These are phyloP conservation scores for Argyra leucocephala DNA, from an alignment of 2,888 invertebrate genomes.

Conservation along the genomic window DNA sequence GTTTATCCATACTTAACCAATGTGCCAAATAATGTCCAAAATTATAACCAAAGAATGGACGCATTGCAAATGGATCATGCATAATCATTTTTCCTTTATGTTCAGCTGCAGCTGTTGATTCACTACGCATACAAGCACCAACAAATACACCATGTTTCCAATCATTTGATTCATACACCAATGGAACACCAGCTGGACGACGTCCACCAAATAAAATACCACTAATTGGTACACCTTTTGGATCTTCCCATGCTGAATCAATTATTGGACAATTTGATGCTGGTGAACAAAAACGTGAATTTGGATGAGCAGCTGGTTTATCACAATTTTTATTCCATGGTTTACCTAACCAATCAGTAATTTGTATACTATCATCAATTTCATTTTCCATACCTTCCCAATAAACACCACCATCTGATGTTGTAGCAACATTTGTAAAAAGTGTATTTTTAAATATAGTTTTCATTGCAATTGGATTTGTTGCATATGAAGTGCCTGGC, in stretches of 20 bases:
- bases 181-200: conserved; percentile 85
- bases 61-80: conserved; percentile 99
- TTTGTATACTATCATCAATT: conserved; percentile 48
- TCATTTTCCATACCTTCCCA: conserved; percentile 96
- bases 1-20: conserved; percentile 81
- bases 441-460: conserved; percentile 85
- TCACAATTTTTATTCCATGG: conserved; percentile 61
- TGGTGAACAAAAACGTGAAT: conserved; percentile 94
- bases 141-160: conserved; percentile 97
- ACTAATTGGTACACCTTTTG: conserved; percentile 89
- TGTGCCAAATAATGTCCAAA: conserved; percentile 91
- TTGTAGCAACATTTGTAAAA: conserved; percentile 95
- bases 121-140: conserved; percentile 90
- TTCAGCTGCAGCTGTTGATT: conserved; percentile 97
- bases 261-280: conserved; percentile 94
- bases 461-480: conserved; percentile 95
- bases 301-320: conserved; percentile 90
- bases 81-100: conserved; percentile 83
- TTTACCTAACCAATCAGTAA: conserved; percentile 78
- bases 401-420: conserved; percentile 90
- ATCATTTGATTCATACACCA: conserved; percentile 82
- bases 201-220: conserved; percentile 96
- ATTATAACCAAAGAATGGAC: conserved; percentile 99
- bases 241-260: conserved; percentile 84
- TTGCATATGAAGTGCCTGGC: conserved; percentile 80